Base-by-base conservation (phyloP, 2,797 vertebrate genomes). In the Eupleurogrammus muticus region DNA sequence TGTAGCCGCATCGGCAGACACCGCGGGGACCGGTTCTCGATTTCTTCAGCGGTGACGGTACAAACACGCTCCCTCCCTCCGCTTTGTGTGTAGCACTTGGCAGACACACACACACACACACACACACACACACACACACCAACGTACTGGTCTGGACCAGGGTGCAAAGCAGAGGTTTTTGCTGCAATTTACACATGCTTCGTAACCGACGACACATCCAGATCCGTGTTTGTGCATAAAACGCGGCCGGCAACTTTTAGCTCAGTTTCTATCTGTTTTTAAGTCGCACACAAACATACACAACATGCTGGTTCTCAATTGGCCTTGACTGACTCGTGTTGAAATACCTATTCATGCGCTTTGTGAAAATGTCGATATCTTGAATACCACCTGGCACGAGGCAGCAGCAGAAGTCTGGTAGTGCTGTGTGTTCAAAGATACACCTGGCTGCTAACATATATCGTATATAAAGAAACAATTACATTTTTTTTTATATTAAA, bases 1-100 rank as follows among this genome's bases (percentile, higher is more conserved):
- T 88, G 89, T 89, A 77, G 79, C 71, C 57, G 84, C 83, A 87
- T 90, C 88, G 84, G 78, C 76, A 28, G 69, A 35, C 73, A 62
- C 79, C 36, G 65, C 68, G 44, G 84, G 84, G 63, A 75, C 78
- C 42, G 59, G 82, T 68, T 83, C 62, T 87, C 77, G 69, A 86
- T 74, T 78, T n/a, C n/a, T 28, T 28, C 82, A 80, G 81, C 62
- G 5, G 75, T 40, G 75, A 80, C 85, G 85, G 81, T 83, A 88
- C 28, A 28, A 28, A 28, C 81, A 77, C 70, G 36, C 77, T 79
- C 70, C 73, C 84, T 70, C 57, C 76, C n/a, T n/a, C n/a, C n/a
- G n/a, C 28, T 28, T 28, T 28, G 28, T 62, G 78, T 73, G 80
- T 61, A 58, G 60, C 77, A 74, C 63, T 70, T 77, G 80, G 80